Conservation (phyloP, 2,113 vertebrate genomes). For the Monarcha castaneiventris region DNA sequence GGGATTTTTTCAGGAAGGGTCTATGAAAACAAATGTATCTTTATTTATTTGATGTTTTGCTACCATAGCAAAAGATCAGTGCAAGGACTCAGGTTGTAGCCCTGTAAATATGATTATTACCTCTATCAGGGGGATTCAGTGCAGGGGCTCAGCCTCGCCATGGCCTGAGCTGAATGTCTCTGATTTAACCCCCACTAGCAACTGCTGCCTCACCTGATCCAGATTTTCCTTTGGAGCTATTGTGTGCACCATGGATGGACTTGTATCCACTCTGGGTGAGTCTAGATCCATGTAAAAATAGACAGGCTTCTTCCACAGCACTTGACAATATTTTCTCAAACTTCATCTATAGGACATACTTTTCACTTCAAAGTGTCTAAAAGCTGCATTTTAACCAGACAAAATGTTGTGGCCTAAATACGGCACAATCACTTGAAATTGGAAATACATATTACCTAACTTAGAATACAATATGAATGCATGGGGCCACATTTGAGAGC, state of each 20-base stretch:
- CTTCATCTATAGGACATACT: not conserved
- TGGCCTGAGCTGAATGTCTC: not conserved
- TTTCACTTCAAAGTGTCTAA: not conserved
- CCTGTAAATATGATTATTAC: not conserved
- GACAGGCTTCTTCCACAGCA: not conserved
- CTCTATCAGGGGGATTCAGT: fast-evolving
- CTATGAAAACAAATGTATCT: not conserved
- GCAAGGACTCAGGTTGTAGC: not conserved
- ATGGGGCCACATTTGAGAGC: fast-evolving
- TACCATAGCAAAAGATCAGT: not conserved
- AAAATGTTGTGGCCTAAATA: not conserved
- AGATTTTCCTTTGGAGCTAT: not conserved
- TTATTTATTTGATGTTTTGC: not conserved
- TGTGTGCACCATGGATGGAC: no score
- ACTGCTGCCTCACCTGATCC: not conserved
- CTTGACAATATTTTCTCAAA: not conserved
- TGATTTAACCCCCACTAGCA: not conserved
- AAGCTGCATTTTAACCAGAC: not conserved
- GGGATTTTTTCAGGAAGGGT: not conserved
- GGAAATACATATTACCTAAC: fast-evolving
- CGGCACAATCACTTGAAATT: not conserved
- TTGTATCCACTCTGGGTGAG: not conserved
- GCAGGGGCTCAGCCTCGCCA: fast-evolving
- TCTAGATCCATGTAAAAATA: not conserved
- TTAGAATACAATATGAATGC: not conserved